A percentile compares a stretch with the other conserved stretches of the same genome.
phyloP scores from a whole-genome alignment of 2,113 vertebrate genomes.

The Polypterus senegalus region DNA sequence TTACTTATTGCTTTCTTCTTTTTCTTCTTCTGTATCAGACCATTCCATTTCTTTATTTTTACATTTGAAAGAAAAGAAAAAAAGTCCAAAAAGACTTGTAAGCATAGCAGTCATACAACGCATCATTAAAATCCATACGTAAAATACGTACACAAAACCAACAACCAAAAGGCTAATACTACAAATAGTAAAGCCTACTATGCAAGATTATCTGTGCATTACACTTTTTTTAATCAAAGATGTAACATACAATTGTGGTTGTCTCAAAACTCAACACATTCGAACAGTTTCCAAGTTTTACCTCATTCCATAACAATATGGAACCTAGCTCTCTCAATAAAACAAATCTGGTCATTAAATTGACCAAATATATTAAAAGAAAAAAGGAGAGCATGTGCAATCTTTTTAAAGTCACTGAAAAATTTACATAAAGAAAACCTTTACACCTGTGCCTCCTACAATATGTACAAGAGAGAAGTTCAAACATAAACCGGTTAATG shows the following conservation, averaged over 20 bases:
- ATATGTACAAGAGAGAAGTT: constrained; percentile 69
- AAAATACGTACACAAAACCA: constrained; percentile 94
- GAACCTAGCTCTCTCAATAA: constrained; percentile 47
- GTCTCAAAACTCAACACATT: constrained; percentile 44
- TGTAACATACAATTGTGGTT: constrained; percentile 16
- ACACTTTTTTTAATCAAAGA: constrained; percentile 32
- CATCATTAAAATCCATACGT: constrained; percentile 88
- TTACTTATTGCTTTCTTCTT: constrained; percentile 9
- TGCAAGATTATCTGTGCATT: constrained; percentile 65
- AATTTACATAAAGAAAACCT: constrained; percentile 58
- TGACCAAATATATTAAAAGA: constrained; percentile 39
- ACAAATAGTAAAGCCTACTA: constrained; percentile 74
- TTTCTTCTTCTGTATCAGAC: constrained; percentile 54
- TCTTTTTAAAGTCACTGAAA: constrained; percentile 56
- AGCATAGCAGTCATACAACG: constrained; percentile 88
- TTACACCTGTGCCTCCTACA: constrained; percentile 64
- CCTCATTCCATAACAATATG: constrained; percentile 61
- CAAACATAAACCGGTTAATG: constrained; percentile 50
- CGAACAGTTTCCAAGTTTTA: constrained; percentile 64
- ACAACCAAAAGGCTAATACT: constrained; percentile 65
- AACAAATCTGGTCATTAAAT: constrained; percentile 59
- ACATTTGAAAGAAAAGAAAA: constrained; percentile 65
- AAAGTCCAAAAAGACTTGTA: constrained; percentile 69
- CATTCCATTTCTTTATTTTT: constrained; percentile 94
- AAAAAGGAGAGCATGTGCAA: constrained; percentile 22